Conservation (phyloP, 2,797 vertebrate genomes). For the Nasua narica region DNA sequence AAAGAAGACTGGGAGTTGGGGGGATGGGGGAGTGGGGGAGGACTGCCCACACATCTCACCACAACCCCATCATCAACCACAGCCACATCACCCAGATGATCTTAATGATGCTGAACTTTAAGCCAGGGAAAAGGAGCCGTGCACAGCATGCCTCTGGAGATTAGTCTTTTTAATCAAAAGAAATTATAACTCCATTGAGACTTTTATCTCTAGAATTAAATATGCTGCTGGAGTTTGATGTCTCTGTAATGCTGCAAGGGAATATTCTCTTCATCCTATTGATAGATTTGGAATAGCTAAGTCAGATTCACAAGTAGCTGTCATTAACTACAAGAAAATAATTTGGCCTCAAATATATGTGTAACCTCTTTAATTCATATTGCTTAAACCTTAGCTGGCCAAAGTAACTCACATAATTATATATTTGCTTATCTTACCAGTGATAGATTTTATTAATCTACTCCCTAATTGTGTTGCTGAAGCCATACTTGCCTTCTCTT, state of each 20-base stretch:
- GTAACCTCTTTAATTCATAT: background rate
- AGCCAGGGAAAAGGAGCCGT: background rate
- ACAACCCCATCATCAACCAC: background rate
- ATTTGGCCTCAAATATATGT: background rate
- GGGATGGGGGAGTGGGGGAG: background rate
- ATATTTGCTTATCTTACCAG: background rate
- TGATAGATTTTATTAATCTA: background rate
- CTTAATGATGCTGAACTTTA: conserved; percentile 53
- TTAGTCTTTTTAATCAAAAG: conserved; percentile 64
- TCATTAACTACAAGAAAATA: background rate
- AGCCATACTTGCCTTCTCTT: background rate
- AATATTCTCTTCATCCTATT: background rate
- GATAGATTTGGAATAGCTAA: background rate
- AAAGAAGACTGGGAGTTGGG: background rate
- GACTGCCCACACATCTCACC: background rate
- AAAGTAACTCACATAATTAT: background rate
- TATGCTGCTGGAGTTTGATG: background rate
- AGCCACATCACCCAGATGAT: conserved; percentile 37
- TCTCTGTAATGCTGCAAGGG: background rate
- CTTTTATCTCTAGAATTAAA: conserved; percentile 52
- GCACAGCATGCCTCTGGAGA: conserved; percentile 42
- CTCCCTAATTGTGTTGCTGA: background rate
- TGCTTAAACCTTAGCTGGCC: background rate
- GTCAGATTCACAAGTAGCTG: background rate
- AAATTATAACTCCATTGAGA: conserved; percentile 55